Evolutionary conservation across 1,140 invertebrate genomes (phyloP).

Genomic region (Calephelis virginiensis): DNA sequence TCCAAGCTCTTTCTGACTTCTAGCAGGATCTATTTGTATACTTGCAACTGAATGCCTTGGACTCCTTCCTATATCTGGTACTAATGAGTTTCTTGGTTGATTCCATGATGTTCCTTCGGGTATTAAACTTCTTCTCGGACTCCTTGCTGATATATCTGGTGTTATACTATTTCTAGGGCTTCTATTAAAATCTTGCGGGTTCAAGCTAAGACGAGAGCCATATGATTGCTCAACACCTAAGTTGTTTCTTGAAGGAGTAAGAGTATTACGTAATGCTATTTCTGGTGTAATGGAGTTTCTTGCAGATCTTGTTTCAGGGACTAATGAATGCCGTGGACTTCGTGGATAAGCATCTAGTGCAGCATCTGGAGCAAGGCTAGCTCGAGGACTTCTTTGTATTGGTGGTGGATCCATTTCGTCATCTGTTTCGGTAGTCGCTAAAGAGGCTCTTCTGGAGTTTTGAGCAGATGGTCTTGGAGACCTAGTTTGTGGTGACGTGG

Average conservation of each 20-base stretch:
- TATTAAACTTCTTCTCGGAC: conserved; percentile 81
- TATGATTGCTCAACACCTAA: conserved; percentile 79
- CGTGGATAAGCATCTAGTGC: conserved; percentile 79
- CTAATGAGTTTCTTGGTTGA: conserved; percentile 69
- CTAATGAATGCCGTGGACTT: conserved; percentile 81
- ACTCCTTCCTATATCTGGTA: conserved; percentile 75
- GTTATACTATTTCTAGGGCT: conserved; percentile 83
- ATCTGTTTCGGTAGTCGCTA: conserved; percentile 68
- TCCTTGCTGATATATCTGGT: conserved; percentile 75
- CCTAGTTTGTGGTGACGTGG: conserved; percentile 80
- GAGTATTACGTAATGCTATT: conserved; percentile 73
- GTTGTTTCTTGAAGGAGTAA: conserved; percentile 81
- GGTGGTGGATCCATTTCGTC: conserved; percentile 74
- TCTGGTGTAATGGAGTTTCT: conserved; percentile 81
- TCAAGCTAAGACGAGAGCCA: conserved; percentile 77
- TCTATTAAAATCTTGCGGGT: conserved; percentile 80
- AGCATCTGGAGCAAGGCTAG: conserved; percentile 81
- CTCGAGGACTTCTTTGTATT: conserved; percentile 80
- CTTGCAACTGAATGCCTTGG: conserved; percentile 80
- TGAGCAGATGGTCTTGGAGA: conserved; percentile 70
- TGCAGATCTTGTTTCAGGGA: conserved; percentile 79
- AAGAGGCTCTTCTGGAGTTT: conserved; percentile 60
- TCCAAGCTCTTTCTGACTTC: conserved; percentile 82
- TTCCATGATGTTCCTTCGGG: conserved; percentile 79
- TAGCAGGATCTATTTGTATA: conserved; percentile 68